phyloP scores from a whole-genome alignment of 2,888 invertebrate genomes.

The Ophioninae sp. region DNA sequence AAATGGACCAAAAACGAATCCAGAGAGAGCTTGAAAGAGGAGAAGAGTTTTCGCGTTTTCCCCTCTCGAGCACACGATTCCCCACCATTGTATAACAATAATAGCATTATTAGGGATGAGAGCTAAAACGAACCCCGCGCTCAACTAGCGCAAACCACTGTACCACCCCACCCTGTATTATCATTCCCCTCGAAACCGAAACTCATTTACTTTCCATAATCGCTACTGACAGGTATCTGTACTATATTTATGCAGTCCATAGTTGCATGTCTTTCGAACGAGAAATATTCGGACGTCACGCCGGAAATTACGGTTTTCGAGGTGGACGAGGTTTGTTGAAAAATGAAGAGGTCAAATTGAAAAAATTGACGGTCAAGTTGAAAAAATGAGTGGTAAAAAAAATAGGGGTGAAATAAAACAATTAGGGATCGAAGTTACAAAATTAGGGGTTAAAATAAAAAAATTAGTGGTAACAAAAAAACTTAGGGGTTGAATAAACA shows the following conservation, averaged over 20 bases:
- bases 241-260: not conserved
- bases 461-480: no score
- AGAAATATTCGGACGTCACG: no score
- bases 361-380: no score
- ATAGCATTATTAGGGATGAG: conserved; percentile 17
- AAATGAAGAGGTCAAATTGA: no score
- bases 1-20: not conserved
- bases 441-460: no score
- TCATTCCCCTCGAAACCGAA: conserved; percentile 41
- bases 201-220: conserved; percentile 11
- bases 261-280: not conserved
- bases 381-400: no score
- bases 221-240: not conserved
- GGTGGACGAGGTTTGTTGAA: no score
- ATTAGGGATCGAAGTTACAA: no score
- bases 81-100: conserved; percentile 40
- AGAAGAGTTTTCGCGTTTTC: conserved; percentile 6
- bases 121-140: conserved; percentile 9
- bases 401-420: no score
- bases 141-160: conserved; percentile 36
- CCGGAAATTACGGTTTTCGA: no score
- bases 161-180: conserved; percentile 38
- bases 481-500: no score
- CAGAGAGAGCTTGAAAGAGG: not conserved
- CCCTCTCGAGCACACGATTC: conserved; percentile 8